Percentiles rank a stretch among this genome's conserved stretches.
Evolutionary conservation across 2,888 invertebrate species (phyloP).

Genomic region (Sericinus montela): DNA sequence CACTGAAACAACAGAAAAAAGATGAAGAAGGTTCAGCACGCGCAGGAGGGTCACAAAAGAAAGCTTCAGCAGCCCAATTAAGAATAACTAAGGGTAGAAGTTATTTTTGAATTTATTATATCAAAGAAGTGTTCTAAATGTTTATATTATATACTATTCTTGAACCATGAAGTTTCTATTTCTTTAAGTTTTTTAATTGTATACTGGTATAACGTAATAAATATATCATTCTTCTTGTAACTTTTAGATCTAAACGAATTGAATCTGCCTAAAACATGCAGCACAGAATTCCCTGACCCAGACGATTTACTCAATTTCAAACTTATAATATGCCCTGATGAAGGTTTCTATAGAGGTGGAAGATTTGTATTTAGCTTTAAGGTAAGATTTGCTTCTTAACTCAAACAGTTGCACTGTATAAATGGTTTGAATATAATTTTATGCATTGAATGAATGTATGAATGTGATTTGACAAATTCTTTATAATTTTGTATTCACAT

Average conservation of each 20-base stretch:
- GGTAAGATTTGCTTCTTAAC: constrained; percentile 43
- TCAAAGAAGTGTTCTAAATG: no score
- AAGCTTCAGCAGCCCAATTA: constrained; percentile 97
- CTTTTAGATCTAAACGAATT: constrained; percentile 96
- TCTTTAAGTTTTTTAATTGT: no score
- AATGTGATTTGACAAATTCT: no score
- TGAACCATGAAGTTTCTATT: no score
- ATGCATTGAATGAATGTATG: no score
- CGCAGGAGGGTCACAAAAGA: constrained; percentile 87
- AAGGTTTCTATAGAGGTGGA: constrained; percentile 97
- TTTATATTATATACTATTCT: no score
- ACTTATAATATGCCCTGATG: constrained; percentile 97
- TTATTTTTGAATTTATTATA: neutral
- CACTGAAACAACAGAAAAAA: constrained; percentile 98
- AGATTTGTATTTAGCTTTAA: constrained; percentile 98
- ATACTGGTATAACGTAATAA: no score
- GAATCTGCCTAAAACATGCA: constrained; percentile 97
- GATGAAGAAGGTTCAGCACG: constrained; percentile 90
- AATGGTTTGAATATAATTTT: no score
- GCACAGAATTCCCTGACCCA: constrained; percentile 96
- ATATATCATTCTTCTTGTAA: no score
- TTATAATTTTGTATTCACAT: no score
- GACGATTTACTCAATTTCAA: constrained; percentile 98
- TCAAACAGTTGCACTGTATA: no score
- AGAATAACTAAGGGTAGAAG: constrained; percentile 96